These are phyloP conservation scores for Archips crataeganus DNA, from an alignment of 2,888 invertebrate species.

Conservation along the genomic window DNA sequence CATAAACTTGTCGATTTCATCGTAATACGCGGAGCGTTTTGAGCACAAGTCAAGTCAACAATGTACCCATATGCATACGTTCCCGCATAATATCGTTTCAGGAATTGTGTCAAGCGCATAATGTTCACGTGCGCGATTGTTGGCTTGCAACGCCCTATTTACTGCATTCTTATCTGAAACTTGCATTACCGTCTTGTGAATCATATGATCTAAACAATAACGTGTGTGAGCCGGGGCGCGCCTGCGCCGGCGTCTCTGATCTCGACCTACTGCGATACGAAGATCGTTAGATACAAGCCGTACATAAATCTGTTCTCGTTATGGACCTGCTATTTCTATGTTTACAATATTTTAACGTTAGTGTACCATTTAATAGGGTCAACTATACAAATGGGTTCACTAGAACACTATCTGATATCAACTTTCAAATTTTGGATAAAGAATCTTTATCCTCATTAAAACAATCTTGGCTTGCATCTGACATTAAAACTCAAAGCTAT, in stretches of 20 bases:
- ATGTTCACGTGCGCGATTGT: constrained; percentile 65
- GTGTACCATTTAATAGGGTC: constrained; percentile 73
- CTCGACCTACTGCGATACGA: constrained; percentile 68
- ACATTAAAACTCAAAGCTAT: not conserved
- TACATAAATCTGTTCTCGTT: constrained; percentile 79
- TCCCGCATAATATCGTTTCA: constrained; percentile 58
- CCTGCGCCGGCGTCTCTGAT: constrained; percentile 73
- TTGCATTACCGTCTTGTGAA: constrained; percentile 73
- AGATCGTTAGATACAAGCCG: constrained; percentile 73
- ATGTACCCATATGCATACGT: constrained; percentile 55
- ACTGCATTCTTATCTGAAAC: constrained; percentile 78
- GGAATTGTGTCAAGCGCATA: constrained; percentile 75
- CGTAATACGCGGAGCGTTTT: constrained; percentile 14
- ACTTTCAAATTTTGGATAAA: constrained; percentile 22
- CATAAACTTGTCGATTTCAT: constrained; percentile 28
- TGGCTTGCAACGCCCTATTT: constrained; percentile 78
- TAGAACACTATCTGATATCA: constrained; percentile 25
- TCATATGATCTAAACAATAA: constrained; percentile 80
- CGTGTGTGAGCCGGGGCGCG: constrained; percentile 77
- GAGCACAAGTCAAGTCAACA: constrained; percentile 43
- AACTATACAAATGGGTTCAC: constrained; percentile 47
- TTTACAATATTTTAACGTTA: constrained; percentile 73
- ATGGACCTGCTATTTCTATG: constrained; percentile 74
- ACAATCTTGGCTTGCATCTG: not conserved
- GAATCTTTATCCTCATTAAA: not conserved